phyloP scores from a whole-genome alignment of 2,797 vertebrate species.

The Mus spretus region DNA sequence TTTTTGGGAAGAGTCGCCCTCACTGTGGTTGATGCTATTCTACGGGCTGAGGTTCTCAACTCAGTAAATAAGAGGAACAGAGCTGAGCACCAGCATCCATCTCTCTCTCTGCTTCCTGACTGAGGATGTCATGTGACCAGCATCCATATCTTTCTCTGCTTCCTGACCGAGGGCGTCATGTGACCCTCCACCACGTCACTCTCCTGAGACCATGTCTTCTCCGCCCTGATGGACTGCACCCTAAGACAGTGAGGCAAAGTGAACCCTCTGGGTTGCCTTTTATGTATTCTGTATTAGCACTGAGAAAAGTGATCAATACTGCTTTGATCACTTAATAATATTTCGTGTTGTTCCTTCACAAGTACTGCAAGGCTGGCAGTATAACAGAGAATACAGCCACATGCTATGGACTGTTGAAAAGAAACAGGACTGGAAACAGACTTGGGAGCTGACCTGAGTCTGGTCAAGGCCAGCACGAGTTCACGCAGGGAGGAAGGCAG shows the following conservation, averaged over 20 bases:
- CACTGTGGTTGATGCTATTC: neutral
- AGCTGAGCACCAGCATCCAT: neutral
- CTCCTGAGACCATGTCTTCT: neutral
- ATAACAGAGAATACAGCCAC: neutral
- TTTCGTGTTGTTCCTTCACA: neutral
- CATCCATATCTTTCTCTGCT: neutral
- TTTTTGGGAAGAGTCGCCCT: neutral
- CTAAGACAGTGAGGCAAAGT: neutral
- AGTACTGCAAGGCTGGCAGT: neutral
- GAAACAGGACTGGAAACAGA: rapidly evolving
- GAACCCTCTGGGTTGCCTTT: neutral
- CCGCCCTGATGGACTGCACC: neutral
- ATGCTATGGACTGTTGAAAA: too few species aligned
- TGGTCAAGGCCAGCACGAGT: neutral
- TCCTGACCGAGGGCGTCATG: neutral
- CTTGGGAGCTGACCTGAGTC: neutral
- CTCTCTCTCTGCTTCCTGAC: neutral
- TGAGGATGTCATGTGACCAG: neutral
- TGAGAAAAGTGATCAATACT: neutral
- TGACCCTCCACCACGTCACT: neutral
- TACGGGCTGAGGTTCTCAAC: neutral
- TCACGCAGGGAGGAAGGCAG: neutral
- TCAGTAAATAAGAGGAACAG: neutral
- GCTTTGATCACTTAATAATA: neutral
- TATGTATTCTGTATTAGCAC: neutral